Conservation (phyloP, 2,888 invertebrate species). For the Prosapia bicincta region DNA sequence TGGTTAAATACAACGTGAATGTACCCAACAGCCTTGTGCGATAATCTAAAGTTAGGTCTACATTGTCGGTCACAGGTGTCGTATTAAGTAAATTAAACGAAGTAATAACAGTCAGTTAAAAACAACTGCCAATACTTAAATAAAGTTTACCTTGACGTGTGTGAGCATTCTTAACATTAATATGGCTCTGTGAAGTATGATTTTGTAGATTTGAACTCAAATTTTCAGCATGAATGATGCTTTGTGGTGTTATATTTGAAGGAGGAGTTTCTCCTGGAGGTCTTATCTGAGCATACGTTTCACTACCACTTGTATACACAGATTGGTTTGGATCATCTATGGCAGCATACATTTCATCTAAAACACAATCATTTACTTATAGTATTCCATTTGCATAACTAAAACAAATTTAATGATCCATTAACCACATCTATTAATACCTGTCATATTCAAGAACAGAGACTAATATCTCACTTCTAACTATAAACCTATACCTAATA, state of each 20-base stretch:
- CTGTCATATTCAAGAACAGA: neutral
- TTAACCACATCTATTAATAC: neutral
- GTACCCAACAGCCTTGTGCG: too few species aligned
- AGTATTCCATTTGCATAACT: too few species aligned
- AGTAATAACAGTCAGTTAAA: too few species aligned
- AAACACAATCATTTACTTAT: too few species aligned
- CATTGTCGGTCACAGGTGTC: too few species aligned
- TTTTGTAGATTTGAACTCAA: neutral
- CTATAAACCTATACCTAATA: too few species aligned
- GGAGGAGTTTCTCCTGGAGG: conserved; percentile 4
- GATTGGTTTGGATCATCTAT: conserved; percentile 70
- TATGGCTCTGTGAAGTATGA: conserved; percentile 32
- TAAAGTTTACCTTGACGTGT: conserved; percentile 60
- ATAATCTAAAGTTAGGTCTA: too few species aligned
- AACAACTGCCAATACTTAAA: too few species aligned
- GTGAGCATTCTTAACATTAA: conserved; percentile 48
- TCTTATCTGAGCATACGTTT: conserved; percentile 78
- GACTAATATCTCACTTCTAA: too few species aligned
- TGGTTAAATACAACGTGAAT: too few species aligned
- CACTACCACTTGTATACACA: conserved; percentile 73
- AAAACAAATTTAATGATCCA: neutral
- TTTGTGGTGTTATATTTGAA: neutral
- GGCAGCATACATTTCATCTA: conserved; percentile 88
- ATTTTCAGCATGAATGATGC: conserved; percentile 23
- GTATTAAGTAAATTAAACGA: too few species aligned